These are phyloP conservation scores for Oxyura jamaicensis DNA, from an alignment of 2,113 vertebrate species.

Conservation along the genomic window DNA sequence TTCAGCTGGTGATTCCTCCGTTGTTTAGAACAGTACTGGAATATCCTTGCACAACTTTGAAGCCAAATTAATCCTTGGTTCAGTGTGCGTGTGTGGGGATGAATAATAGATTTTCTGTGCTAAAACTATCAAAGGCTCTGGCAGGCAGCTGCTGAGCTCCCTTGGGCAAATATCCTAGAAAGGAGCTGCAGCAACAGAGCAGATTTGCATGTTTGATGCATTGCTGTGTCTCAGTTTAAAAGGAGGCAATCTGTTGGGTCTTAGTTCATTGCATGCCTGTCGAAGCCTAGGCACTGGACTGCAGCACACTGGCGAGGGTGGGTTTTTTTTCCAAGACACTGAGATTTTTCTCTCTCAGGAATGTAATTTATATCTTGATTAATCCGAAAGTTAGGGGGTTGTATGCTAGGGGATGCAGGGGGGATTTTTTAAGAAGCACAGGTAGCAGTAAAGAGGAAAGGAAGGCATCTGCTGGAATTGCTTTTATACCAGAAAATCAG, in stretches of 20 bases:
- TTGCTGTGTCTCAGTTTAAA: neutral
- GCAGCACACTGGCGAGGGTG: neutral
- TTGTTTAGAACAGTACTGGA: neutral
- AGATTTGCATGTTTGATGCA: conserved; percentile 62
- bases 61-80: conserved; percentile 1
- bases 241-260: conserved; percentile 12
- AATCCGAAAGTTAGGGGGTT: neutral
- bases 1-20: neutral
- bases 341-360: neutral
- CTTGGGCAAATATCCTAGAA: conserved; percentile 4
- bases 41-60: neutral
- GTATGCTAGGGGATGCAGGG: neutral
- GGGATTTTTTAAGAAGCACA: neutral
- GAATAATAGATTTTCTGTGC: conserved; percentile 30
- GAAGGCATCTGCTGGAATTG: neutral
- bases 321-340: neutral
- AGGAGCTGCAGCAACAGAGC: conserved; percentile 20
- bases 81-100: neutral
- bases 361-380: conserved; percentile 13
- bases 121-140: conserved; percentile 28
- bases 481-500: conserved; percentile 7
- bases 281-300: neutral
- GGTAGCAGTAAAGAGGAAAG: neutral
- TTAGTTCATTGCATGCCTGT: neutral
- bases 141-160: conserved; percentile 30